A percentile compares a stretch with the other conserved stretches of the same genome.
phyloP scores from a whole-genome alignment of 2,113 vertebrate genomes.

The Embiotoca jacksoni region DNA sequence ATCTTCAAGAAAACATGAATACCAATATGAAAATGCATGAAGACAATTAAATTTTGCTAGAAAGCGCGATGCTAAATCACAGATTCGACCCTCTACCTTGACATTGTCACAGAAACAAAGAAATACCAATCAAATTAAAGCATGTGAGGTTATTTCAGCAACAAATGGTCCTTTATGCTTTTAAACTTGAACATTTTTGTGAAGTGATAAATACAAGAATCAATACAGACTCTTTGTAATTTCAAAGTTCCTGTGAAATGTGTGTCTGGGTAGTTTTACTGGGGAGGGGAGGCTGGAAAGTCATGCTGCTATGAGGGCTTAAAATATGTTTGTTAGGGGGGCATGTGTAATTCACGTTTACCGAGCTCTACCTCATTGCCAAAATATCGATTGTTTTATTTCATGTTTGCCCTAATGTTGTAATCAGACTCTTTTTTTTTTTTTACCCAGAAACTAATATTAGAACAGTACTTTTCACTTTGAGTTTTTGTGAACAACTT shows the following conservation, averaged over 20 bases:
- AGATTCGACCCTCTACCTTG: not conserved
- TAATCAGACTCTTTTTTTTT: too few relatives aligned
- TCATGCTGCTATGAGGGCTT: not conserved
- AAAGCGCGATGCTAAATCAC: too few relatives aligned
- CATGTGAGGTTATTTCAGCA: not conserved
- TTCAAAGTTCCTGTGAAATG: slow-evolving; percentile 32
- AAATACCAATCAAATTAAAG: not conserved
- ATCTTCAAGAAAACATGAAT: too few relatives aligned
- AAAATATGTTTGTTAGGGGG: not conserved
- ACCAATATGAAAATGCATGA: too few relatives aligned
- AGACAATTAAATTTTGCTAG: too few relatives aligned
- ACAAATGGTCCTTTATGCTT: not conserved
- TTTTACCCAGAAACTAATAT: too few relatives aligned
- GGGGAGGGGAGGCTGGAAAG: slow-evolving; percentile 7
- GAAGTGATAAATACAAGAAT: slow-evolving; percentile 31
- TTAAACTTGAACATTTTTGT: slow-evolving; percentile 4
- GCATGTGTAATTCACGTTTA: too few relatives aligned
- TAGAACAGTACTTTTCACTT: too few relatives aligned
- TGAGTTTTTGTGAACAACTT: too few relatives aligned
- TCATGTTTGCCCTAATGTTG: too few relatives aligned
- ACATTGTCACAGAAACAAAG: not conserved
- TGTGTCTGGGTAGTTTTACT: slow-evolving; percentile 30
- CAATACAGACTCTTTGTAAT: slow-evolving; percentile 21
- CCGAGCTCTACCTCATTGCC: too few relatives aligned
- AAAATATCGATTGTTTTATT: too few relatives aligned